phyloP scores from a whole-genome alignment of 2,797 vertebrate genomes.

The Bradypus variegatus region DNA sequence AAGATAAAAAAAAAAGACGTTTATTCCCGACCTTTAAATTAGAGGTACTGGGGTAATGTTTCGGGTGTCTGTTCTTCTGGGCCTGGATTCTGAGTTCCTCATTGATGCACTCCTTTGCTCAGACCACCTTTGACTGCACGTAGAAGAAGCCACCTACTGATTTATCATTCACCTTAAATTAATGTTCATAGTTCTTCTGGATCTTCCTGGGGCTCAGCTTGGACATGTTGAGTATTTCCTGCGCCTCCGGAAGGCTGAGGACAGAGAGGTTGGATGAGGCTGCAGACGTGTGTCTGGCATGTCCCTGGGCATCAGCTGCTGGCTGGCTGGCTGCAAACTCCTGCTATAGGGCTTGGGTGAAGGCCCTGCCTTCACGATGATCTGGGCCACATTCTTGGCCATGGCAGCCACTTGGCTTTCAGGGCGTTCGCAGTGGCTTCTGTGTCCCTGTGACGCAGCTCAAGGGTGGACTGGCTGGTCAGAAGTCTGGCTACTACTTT shows the following conservation, averaged over 20 bases:
- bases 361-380: constrained; percentile 79
- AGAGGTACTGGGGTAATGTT: constrained; percentile 66
- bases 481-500: no score
- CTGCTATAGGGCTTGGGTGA: constrained; percentile 78
- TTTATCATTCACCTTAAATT: constrained; percentile 89
- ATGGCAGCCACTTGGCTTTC: background rate
- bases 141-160: constrained; percentile 75
- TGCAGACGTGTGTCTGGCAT: constrained; percentile 78
- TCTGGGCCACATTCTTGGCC: constrained; percentile 83
- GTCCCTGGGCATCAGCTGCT: constrained; percentile 78
- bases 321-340: constrained; percentile 86
- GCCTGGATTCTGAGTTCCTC: constrained; percentile 82
- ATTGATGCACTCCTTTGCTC: constrained; percentile 84
- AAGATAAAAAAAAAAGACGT: no score
- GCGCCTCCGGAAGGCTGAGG: constrained; percentile 87
- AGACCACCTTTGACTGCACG: constrained; percentile 78
- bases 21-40: no score
- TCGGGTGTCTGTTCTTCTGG: constrained; percentile 64
- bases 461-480: no score
- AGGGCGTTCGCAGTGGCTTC: background rate
- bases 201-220: constrained; percentile 80
- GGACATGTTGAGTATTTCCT: constrained; percentile 85
- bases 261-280: constrained; percentile 83
- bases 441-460: no score
- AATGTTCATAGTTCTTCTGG: constrained; percentile 86